phyloP scores from a whole-genome alignment of 2,797 vertebrate genomes.

The Oryzias dopingdopingensis region DNA sequence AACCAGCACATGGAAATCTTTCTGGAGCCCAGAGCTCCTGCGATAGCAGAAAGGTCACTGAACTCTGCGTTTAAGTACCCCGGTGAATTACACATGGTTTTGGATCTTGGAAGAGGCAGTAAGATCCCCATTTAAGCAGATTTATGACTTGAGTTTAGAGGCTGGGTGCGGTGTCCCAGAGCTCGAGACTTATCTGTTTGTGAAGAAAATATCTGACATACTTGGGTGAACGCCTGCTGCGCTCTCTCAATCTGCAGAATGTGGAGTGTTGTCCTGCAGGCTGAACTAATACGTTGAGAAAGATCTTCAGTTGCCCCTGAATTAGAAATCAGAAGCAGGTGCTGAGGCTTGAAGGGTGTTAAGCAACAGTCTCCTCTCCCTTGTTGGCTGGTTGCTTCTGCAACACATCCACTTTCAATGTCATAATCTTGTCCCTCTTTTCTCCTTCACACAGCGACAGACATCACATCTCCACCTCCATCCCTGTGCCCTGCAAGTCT shows the following conservation, averaged over 20 bases:
- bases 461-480: constrained; percentile 86
- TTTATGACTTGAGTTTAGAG: constrained; percentile 48
- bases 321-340: constrained; percentile 20
- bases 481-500: constrained; percentile 87
- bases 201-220: constrained; percentile 62
- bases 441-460: constrained; percentile 79
- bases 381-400: background rate
- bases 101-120: constrained; percentile 43
- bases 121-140: constrained; percentile 61
- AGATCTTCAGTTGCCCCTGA: constrained; percentile 56
- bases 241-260: constrained; percentile 36
- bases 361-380: constrained; percentile 20
- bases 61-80: constrained; percentile 29
- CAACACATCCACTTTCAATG: background rate
- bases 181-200: constrained; percentile 68
- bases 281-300: constrained; percentile 59
- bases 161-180: constrained; percentile 38
- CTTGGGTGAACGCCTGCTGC: constrained; percentile 58
- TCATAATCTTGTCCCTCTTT: constrained; percentile 3
- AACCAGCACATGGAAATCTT: constrained; percentile 32
- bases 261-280: constrained; percentile 30
- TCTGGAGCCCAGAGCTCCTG: constrained; percentile 25
- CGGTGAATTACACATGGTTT: constrained; percentile 43
- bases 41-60: constrained; percentile 37
- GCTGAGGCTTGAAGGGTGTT: constrained; percentile 19